phyloP scores from a whole-genome alignment of 1,140 invertebrate genomes.

The Nasonia giraulti region DNA sequence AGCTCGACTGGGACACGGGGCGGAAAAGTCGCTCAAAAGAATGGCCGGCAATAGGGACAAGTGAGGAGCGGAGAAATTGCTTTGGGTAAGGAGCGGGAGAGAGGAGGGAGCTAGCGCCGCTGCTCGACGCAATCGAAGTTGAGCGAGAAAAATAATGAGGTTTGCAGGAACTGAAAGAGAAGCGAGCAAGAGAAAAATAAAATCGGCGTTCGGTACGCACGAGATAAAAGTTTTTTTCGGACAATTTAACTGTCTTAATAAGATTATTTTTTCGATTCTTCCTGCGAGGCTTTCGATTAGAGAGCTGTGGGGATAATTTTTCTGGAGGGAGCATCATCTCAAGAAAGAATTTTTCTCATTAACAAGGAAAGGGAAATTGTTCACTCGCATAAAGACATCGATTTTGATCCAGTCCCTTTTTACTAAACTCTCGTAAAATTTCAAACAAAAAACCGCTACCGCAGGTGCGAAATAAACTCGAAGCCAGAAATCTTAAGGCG shows the following conservation, averaged over 20 bases:
- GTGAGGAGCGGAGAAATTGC: conserved; percentile 25
- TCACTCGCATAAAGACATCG: no score
- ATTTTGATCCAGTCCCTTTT: no score
- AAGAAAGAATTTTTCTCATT: no score
- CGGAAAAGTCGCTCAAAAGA: neutral
- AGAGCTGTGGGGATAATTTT: neutral
- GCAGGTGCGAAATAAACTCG: neutral
- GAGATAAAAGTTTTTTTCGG: neutral
- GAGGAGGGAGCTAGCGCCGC: neutral
- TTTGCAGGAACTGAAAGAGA: neutral
- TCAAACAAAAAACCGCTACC: neutral
- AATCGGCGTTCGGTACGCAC: neutral
- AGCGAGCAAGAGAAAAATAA: neutral
- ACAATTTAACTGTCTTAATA: conserved; percentile 28
- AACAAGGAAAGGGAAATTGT: no score
- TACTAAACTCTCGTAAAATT: no score
- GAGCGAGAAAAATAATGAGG: conserved; percentile 30
- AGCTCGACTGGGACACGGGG: neutral
- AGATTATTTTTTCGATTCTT: neutral
- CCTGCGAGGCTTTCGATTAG: neutral
- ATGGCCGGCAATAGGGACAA: conserved; percentile 20
- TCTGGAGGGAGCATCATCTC: neutral
- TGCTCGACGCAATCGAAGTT: conserved; percentile 22
- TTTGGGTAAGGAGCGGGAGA: no score
- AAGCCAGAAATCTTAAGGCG: neutral